A percentile compares a stretch with the other conserved stretches of the same genome.
These are phyloP conservation scores for Turritopsis dohrnii DNA, from an alignment of 30 jellyfish, hydroid and myxozoan genomes.

Conservation along the genomic window DNA sequence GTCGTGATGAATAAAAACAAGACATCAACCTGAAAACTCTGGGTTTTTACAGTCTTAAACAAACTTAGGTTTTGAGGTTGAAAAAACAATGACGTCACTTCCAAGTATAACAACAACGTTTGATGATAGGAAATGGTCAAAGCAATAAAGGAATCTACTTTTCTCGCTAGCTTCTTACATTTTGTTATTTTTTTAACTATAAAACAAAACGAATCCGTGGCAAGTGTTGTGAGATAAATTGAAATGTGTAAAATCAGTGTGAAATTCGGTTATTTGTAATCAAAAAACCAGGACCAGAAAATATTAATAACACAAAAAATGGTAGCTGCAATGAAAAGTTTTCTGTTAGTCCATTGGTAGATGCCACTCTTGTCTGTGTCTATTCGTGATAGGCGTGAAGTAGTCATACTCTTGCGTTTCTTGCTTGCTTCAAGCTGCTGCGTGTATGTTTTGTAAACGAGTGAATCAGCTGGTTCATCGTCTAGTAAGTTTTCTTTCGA, in stretches of 20 bases:
- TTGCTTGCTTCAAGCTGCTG: background rate
- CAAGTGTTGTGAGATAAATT: background rate
- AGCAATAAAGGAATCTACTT: too few species aligned
- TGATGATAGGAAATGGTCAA: too few species aligned
- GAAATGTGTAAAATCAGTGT: too few species aligned
- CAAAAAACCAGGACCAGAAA: background rate
- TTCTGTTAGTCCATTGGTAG: conserved; percentile 6
- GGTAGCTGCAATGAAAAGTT: conserved; percentile 5
- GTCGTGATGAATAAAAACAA: too few species aligned
- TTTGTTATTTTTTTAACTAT: too few species aligned
- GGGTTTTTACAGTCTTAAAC: too few species aligned
- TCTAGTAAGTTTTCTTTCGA: background rate
- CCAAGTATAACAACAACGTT: too few species aligned
- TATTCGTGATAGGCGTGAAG: background rate
- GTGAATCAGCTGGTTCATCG: background rate
- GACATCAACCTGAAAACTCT: too few species aligned
- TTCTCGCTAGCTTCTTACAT: too few species aligned
- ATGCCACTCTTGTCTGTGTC: background rate
- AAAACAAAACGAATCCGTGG: too few species aligned
- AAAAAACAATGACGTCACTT: too few species aligned
- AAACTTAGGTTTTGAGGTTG: too few species aligned
- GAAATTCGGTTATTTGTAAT: background rate
- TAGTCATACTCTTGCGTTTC: background rate
- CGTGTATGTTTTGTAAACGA: background rate
- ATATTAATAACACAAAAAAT: background rate